Conservation (phyloP, 2,888 invertebrate species). For the Bruchidius siliquastri region DNA sequence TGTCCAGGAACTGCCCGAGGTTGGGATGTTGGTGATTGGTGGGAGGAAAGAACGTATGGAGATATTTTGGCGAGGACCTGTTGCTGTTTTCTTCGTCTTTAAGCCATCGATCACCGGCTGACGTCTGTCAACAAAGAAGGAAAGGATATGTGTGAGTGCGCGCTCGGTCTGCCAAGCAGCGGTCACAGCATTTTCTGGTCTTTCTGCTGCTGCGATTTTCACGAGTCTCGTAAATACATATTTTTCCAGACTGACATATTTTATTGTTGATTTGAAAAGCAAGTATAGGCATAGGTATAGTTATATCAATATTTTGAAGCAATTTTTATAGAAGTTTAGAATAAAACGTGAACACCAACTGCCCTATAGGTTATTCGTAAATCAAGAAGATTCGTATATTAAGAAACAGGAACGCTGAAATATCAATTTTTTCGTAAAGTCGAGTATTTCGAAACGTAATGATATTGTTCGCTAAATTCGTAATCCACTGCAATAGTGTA, state of each 20-base stretch:
- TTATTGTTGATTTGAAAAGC: no score
- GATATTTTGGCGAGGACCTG: background rate
- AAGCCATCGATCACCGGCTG: background rate
- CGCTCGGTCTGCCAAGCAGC: background rate
- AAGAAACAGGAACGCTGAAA: no score
- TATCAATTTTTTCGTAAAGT: no score
- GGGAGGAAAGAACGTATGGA: background rate
- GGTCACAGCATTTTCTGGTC: conserved; percentile 15
- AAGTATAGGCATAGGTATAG: no score
- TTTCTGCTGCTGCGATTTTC: conserved; percentile 2
- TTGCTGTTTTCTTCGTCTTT: background rate
- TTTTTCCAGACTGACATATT: background rate
- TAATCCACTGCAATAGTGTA: no score
- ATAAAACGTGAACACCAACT: no score
- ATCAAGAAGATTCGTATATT: no score
- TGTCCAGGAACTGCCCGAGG: background rate
- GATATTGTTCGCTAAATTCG: no score
- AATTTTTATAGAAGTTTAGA: no score
- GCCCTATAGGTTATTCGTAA: no score
- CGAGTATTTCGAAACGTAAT: no score
- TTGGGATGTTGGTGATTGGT: background rate
- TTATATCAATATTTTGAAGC: no score
- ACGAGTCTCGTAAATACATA: conserved; percentile 10
- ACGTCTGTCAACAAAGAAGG: conserved; percentile 66
- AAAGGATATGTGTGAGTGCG: conserved; percentile 51